A percentile compares a stretch with the other conserved stretches of the same genome.
Conservation (phyloP, 1,140 invertebrate genomes). For the Leptinotarsa texana region DNA sequence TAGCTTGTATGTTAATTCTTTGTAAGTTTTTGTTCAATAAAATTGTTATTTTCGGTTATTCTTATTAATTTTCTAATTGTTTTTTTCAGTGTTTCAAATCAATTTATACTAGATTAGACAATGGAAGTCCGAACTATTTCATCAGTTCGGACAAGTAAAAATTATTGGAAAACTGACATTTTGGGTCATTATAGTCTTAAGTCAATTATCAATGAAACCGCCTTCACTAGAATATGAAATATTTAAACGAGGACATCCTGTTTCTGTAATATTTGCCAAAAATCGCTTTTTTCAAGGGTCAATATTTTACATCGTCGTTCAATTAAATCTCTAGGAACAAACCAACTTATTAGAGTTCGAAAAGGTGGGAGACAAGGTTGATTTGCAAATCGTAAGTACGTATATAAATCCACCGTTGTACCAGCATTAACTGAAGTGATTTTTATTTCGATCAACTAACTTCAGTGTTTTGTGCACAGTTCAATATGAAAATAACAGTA, state of each 20-base stretch:
- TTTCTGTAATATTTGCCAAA: conserved; percentile 1
- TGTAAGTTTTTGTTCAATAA: too few relatives aligned
- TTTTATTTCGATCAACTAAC: not conserved
- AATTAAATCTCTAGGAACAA: not conserved
- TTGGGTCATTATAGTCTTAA: too few relatives aligned
- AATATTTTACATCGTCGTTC: conserved; percentile 6
- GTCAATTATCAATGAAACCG: not conserved
- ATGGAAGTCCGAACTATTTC: too few relatives aligned
- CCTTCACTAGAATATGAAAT: not conserved
- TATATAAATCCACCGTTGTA: not conserved
- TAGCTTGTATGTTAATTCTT: too few relatives aligned
- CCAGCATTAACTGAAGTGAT: not conserved
- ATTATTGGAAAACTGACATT: too few relatives aligned
- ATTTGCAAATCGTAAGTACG: not conserved
- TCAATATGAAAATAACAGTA: not conserved
- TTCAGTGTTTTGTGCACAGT: not conserved
- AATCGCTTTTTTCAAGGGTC: not conserved
- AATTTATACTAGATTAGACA: too few relatives aligned
- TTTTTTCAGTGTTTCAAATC: too few relatives aligned
- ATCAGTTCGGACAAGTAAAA: too few relatives aligned
- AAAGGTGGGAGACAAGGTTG: conserved; percentile 1
- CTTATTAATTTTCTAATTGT: too few relatives aligned
- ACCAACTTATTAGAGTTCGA: not conserved
- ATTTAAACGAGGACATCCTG: conserved; percentile 8
- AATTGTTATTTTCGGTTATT: too few relatives aligned